These are phyloP conservation scores for Heterohyrax brucei DNA, from an alignment of 2,797 vertebrate genomes.

Conservation along the genomic window DNA sequence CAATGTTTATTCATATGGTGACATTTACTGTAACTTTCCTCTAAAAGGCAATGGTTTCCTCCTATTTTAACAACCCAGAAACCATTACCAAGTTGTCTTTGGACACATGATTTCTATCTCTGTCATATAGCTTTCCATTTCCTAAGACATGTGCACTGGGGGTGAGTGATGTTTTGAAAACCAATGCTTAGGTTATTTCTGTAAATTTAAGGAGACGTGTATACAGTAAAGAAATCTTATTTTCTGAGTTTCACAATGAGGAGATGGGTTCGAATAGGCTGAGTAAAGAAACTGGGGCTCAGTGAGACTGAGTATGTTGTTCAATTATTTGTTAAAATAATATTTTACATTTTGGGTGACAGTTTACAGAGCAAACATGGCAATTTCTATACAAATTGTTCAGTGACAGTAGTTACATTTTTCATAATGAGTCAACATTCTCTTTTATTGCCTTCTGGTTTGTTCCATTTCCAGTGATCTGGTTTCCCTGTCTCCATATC, in stretches of 20 bases:
- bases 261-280: constrained; percentile 12
- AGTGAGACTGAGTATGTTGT: background rate
- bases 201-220: background rate
- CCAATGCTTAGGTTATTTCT: constrained; percentile 41
- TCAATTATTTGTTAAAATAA: background rate
- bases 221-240: background rate
- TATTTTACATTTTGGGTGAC: background rate
- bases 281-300: background rate
- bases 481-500: background rate
- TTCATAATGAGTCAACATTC: background rate
- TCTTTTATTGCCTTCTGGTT: background rate
- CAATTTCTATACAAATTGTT: background rate
- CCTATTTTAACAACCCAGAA: constrained; percentile 75
- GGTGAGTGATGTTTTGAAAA: constrained; percentile 59
- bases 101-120: constrained; percentile 67
- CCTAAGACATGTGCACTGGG: background rate
- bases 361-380: background rate
- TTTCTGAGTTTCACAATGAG: constrained; percentile 19
- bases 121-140: constrained; percentile 46
- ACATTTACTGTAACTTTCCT: constrained; percentile 85
- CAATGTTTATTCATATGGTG: constrained; percentile 83
- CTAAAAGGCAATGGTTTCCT: constrained; percentile 79
- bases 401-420: background rate
- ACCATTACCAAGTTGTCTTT: constrained; percentile 79
- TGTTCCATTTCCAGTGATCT: background rate